Evolutionary conservation across 2,888 invertebrate species (phyloP).

Genomic region (Carabus problematicus): DNA sequence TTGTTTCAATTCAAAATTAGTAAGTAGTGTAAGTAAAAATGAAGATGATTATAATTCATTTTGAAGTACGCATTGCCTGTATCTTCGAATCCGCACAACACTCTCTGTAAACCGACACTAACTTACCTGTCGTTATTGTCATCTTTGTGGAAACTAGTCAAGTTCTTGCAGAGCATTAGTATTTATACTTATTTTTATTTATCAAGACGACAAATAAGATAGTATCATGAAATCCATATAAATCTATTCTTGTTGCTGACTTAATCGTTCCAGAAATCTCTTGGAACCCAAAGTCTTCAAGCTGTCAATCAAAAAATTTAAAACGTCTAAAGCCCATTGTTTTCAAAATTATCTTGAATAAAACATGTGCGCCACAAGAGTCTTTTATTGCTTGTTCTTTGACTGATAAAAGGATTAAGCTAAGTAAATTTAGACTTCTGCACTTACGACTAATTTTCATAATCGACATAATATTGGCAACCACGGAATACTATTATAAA

Average conservation of each 20-base stretch:
- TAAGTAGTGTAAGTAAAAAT: too few species aligned
- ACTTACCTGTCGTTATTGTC: conserved; percentile 33
- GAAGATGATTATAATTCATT: too few species aligned
- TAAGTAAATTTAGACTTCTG: conserved; percentile 17
- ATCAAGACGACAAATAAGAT: conserved; percentile 24
- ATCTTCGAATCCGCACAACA: too few species aligned
- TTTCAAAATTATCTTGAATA: conserved; percentile 12
- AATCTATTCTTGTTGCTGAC: conserved; percentile 29
- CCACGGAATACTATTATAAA: too few species aligned
- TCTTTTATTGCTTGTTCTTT: conserved; percentile 14
- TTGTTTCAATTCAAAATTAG: too few species aligned
- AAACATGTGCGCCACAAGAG: background rate
- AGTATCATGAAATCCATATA: conserved; percentile 6
- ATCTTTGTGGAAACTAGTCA: conserved; percentile 19
- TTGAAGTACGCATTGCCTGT: too few species aligned
- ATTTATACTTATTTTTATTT: conserved; percentile 36
- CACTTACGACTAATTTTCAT: background rate
- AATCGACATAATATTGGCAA: too few species aligned
- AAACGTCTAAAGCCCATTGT: conserved; percentile 16
- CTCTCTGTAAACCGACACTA: too few species aligned
- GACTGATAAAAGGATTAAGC: conserved; percentile 9
- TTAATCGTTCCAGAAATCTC: conserved; percentile 36
- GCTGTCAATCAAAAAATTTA: conserved; percentile 26
- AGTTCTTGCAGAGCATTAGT: background rate
- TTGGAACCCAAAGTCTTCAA: conserved; percentile 26